Conservation (phyloP, 2,113 vertebrate genomes). For the Anguilla rostrata region DNA sequence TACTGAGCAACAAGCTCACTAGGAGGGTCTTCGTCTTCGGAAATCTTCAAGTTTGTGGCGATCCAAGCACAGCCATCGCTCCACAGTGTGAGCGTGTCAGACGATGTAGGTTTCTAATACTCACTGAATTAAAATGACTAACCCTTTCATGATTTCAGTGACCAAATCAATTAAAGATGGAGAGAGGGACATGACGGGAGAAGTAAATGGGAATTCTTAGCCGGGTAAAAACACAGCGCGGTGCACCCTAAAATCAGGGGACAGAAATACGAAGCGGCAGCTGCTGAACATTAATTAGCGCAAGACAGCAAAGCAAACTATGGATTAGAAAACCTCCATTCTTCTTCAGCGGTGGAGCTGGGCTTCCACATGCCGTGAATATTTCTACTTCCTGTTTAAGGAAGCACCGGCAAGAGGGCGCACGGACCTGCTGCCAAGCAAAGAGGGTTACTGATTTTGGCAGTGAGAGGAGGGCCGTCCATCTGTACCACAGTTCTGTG, state of each 20-base stretch:
- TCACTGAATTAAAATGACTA: neutral
- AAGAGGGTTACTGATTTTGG: conserved; percentile 1
- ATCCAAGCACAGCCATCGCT: neutral
- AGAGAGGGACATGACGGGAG: neutral
- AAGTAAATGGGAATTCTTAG: neutral
- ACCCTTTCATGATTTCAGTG: neutral
- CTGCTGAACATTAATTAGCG: neutral
- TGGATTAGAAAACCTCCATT: neutral
- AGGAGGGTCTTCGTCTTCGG: neutral
- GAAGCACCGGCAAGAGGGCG: conserved; percentile 22
- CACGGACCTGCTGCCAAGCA: conserved; percentile 7
- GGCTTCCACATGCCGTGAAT: neutral
- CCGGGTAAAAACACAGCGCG: neutral
- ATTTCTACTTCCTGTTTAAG: conserved; percentile 49
- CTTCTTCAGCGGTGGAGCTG: neutral
- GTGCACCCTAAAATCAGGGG: neutral
- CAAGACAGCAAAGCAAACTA: neutral
- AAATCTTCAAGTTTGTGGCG: neutral
- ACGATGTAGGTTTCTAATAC: neutral
- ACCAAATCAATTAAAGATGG: neutral
- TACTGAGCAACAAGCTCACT: neutral
- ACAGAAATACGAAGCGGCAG: neutral
- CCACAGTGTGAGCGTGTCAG: neutral
- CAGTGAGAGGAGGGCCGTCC: conserved; percentile 1
- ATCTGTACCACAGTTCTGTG: too few relatives aligned